These are phyloP conservation scores for Xenopus petersii DNA, from an alignment of 2,797 vertebrate genomes.

Conservation along the genomic window DNA sequence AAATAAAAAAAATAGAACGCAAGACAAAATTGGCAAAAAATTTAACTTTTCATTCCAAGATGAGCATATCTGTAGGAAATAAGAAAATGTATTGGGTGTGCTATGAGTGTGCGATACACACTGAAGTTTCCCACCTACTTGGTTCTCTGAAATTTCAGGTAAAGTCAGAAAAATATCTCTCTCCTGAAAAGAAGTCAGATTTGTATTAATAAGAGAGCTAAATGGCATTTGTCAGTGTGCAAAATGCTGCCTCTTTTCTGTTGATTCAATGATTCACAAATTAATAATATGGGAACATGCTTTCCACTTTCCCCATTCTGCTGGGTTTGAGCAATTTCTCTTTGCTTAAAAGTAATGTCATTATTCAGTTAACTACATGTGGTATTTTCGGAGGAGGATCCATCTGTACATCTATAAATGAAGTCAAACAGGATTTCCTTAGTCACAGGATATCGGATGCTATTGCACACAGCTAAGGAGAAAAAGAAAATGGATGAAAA, in stretches of 20 bases:
- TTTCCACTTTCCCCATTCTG: slow-evolving; percentile 39
- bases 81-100: no score
- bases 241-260: slow-evolving; percentile 41
- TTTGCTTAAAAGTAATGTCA: neutral
- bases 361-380: slow-evolving; percentile 50
- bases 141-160: no score
- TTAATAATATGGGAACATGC: slow-evolving; percentile 42
- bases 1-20: slow-evolving; percentile 54
- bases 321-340: slow-evolving; percentile 45
- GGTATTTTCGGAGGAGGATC: slow-evolving; percentile 91
- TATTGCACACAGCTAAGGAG: slow-evolving; percentile 88
- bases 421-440: slow-evolving; percentile 92
- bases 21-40: slow-evolving; percentile 43
- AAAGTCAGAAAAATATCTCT: neutral
- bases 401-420: slow-evolving; percentile 78
- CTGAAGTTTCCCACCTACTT: no score
- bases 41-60: slow-evolving; percentile 50
- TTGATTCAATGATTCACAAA: slow-evolving; percentile 26
- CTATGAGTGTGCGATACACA: no score
- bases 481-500: neutral
- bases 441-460: slow-evolving; percentile 91
- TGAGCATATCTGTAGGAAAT: slow-evolving; percentile 40
- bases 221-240: slow-evolving; percentile 58
- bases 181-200: slow-evolving; percentile 17
- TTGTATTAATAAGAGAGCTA: slow-evolving; percentile 13